Evolutionary conservation across 2,113 vertebrate species (phyloP), one percentile per base, ranked within the genome.

Genomic region (zebrafish (Danio rerio)): DNA sequence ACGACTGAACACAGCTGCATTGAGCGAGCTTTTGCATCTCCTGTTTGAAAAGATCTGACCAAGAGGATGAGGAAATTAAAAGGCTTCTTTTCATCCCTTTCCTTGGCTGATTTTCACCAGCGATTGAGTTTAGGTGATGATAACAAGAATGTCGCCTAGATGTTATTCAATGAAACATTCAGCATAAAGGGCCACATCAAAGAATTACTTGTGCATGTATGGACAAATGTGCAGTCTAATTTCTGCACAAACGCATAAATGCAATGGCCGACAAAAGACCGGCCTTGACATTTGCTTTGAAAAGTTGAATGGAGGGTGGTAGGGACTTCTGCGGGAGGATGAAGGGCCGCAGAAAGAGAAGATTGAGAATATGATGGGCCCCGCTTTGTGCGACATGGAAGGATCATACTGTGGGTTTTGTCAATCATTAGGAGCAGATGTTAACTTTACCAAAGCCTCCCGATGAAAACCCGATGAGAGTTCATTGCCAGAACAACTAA

Each of bases 231-330:
- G 15, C 63, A 21, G 20, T 53, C 80, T 31, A 68, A 58, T 58
- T 72, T 43, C 47, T 8, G 11, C 78, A 21, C 69, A 20, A 43
- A 66, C 42, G 31, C 50, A 55, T 40, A 66, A 2, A 53, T 65
- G 45, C 65, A 21, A n/a, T 5, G 8, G 53, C 68, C 47, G 45
- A 83, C 49, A 72, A 81, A 83, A 68, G 77, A 16, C 7, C 55
- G 71, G 61, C 85, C 78, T 86, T 80, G 85, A 58, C 49, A 62
- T 78, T 62, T 49, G 55, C 40, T 45, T 31, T 75, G 18, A 76
- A 76, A 83, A 42, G 62, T 58, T 69, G 13, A 69, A 69, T 18
- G 16, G 61, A 6, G 20, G 3, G 73, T 16, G 0, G 42, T 42
- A 13, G 8, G 47, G 20, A 18, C 8, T 50, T 83, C 66, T 77